Evolutionary conservation across 2,888 invertebrate genomes (phyloP).

Genomic region (Ennomos quercinarius): DNA sequence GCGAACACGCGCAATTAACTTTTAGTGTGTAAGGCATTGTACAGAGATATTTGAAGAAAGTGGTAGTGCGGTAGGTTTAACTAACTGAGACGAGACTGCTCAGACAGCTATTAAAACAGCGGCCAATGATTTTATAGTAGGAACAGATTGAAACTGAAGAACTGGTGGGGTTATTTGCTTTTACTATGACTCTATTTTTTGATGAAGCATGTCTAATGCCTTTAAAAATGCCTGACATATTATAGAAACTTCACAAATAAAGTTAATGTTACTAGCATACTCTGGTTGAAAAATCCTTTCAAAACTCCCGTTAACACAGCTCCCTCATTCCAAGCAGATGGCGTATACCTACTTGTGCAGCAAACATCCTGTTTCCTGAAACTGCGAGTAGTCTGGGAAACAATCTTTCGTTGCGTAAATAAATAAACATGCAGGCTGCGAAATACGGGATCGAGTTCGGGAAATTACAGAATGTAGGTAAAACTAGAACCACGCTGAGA

Average conservation of each 20-base stretch:
- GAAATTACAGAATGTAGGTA: no score
- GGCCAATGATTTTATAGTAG: no score
- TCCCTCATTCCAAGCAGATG: background rate
- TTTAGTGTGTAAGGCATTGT: constrained; percentile 27
- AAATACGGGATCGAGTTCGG: background rate
- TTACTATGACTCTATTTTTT: no score
- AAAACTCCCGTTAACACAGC: constrained; percentile 1
- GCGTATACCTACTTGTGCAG: background rate
- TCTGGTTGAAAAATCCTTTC: constrained; percentile 4
- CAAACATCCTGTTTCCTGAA: constrained; percentile 5
- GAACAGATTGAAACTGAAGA: no score
- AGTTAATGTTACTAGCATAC: no score
- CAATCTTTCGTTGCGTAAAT: constrained; percentile 14
- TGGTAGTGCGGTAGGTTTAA: constrained; percentile 7
- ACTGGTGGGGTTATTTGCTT: no score
- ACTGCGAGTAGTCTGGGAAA: constrained; percentile 3
- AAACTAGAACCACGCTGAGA: no score
- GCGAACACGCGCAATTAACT: constrained; percentile 37
- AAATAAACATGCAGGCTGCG: constrained; percentile 15
- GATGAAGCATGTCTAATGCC: no score
- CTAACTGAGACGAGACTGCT: background rate
- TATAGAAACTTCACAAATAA: no score
- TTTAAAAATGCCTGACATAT: no score
- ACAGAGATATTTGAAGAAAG: constrained; percentile 33
- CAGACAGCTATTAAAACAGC: no score